Evolutionary conservation across 53 echinoderm and acorn worm species (phyloP).

Genomic region (Mesocentrotus franciscanus): DNA sequence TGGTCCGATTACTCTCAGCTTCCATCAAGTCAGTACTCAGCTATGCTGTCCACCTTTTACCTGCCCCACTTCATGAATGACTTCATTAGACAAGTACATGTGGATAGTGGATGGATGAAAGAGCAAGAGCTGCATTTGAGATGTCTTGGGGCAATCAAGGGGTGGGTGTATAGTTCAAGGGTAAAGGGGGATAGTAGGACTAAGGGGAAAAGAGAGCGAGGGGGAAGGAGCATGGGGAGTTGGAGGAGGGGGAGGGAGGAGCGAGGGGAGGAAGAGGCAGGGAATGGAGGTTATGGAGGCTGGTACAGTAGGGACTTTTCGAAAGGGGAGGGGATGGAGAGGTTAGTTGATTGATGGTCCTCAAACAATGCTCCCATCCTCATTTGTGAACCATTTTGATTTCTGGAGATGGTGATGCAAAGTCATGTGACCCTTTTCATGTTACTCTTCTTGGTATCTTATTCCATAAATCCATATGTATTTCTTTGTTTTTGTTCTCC

Average conservation of each 20-base stretch:
- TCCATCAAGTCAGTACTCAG: constrained; percentile 20
- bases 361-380: too few relatives aligned
- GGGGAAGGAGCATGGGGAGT: background rate
- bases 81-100: constrained; percentile 10
- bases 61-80: constrained; percentile 25
- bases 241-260: too few relatives aligned
- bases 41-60: background rate
- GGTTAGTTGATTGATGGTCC: background rate
- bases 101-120: background rate
- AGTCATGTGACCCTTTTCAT: too few relatives aligned
- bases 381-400: too few relatives aligned
- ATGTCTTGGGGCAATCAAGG: background rate
- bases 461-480: too few relatives aligned
- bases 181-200: background rate
- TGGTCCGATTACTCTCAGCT: background rate
- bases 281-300: background rate
- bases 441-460: too few relatives aligned
- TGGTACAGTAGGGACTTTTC: background rate
- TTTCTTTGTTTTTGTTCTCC: too few relatives aligned
- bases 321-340: background rate
- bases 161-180: background rate
- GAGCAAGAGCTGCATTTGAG: background rate
- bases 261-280: background rate
- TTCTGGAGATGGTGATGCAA: too few relatives aligned
- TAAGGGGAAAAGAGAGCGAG: background rate